A percentile compares a stretch with the other conserved stretches of the same genome.
Evolutionary conservation across 2,113 vertebrate species (phyloP).

Genomic region (Clupea harengus): DNA sequence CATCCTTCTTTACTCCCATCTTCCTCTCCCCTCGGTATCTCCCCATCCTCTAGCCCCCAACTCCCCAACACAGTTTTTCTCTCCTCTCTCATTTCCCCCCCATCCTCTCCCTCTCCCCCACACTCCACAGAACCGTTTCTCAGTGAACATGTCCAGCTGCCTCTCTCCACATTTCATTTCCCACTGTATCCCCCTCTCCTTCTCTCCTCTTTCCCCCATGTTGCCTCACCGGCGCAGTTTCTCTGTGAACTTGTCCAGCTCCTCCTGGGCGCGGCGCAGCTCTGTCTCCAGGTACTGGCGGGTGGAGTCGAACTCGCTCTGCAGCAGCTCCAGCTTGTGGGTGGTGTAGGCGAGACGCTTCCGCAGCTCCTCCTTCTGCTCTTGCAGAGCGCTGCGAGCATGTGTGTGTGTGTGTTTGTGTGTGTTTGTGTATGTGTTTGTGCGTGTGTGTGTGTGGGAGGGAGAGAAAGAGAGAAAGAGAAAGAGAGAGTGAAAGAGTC

Average conservation of each 20-base stretch:
- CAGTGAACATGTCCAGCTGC: not conserved
- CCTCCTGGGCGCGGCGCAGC: conserved; percentile 90
- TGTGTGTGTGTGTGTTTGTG: too few relatives aligned
- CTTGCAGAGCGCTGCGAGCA: conserved; percentile 81
- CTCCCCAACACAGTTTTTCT: too few relatives aligned
- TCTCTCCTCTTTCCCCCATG: not conserved
- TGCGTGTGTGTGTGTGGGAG: too few relatives aligned
- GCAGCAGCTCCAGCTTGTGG: conserved; percentile 90
- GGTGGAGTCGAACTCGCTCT: conserved; percentile 91
- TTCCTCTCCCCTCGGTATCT: too few relatives aligned
- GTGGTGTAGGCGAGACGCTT: conserved; percentile 87
- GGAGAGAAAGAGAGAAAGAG: not conserved
- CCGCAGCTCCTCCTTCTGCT: conserved; percentile 92
- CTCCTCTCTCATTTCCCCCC: too few relatives aligned
- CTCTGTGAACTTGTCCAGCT: conserved; percentile 96
- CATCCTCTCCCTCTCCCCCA: too few relatives aligned
- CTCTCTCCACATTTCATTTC: not conserved
- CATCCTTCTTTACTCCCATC: too few relatives aligned
- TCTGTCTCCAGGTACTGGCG: conserved; percentile 94
- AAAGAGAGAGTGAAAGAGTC: not conserved
- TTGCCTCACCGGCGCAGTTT: conserved; percentile 86
- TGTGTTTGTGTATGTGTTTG: too few relatives aligned
- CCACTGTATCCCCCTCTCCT: not conserved
- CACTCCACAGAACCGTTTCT: too few relatives aligned
- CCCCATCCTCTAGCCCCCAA: too few relatives aligned